Conservation (phyloP, 2,888 invertebrate genomes). For the Eupithecia exiguata region DNA sequence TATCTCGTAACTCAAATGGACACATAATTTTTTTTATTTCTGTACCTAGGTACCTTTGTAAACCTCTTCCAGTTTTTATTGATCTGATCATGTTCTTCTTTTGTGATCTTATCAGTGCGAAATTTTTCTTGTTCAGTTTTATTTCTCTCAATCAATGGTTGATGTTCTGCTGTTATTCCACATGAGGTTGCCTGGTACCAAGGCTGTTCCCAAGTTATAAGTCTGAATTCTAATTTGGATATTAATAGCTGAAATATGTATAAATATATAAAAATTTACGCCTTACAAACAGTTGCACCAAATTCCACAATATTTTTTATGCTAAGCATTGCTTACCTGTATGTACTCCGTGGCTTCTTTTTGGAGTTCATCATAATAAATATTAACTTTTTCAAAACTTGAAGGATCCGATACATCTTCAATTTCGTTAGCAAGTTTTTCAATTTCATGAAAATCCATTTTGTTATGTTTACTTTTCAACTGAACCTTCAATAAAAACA, state of each 20-base stretch:
- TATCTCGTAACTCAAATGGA: not conserved
- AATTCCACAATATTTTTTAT: not conserved
- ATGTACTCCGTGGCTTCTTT: slow-evolving; percentile 65
- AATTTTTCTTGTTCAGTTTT: slow-evolving; percentile 45
- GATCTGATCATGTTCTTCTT: slow-evolving; percentile 61
- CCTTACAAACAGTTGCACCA: too few species aligned
- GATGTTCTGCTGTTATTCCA: slow-evolving; percentile 14
- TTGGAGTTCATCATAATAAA: slow-evolving; percentile 56
- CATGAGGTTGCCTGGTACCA: slow-evolving; percentile 66
- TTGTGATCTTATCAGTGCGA: slow-evolving; percentile 58
- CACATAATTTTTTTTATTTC: not conserved
- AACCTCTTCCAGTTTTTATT: slow-evolving; percentile 67
- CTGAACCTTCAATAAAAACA: not conserved
- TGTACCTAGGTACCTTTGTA: slow-evolving; percentile 57
- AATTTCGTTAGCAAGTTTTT: slow-evolving; percentile 48
- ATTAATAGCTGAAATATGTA: slow-evolving; percentile 58
- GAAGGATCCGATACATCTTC: slow-evolving; percentile 62
- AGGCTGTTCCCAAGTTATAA: slow-evolving; percentile 67
- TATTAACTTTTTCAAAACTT: slow-evolving; percentile 61
- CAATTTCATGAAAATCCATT: slow-evolving; percentile 35
- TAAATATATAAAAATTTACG: too few species aligned
- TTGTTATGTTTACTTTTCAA: not conserved
- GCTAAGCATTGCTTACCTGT: slow-evolving; percentile 54
- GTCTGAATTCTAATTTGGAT: slow-evolving; percentile 48
- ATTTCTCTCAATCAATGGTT: slow-evolving; percentile 21